These are phyloP conservation scores for Cisticola juncidis DNA, from an alignment of 2,113 vertebrate species.

Conservation along the genomic window DNA sequence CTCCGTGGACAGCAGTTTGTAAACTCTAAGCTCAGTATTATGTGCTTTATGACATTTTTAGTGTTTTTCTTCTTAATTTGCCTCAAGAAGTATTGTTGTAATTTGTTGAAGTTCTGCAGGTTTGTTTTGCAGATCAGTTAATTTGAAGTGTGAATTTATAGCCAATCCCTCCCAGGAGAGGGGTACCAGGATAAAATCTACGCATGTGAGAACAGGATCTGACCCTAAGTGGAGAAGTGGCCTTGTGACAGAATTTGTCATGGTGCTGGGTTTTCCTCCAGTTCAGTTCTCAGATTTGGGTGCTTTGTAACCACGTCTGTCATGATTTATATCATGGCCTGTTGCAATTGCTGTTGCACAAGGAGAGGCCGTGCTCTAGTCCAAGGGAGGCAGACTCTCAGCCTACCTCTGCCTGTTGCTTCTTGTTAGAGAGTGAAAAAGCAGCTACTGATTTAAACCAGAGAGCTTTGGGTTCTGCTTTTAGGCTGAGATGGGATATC, in stretches of 20 bases:
- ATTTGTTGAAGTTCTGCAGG: neutral
- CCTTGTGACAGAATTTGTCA: neutral
- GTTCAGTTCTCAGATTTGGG: neutral
- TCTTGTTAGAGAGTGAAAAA: slow-evolving; percentile 33
- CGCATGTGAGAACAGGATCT: neutral
- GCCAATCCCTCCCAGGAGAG: neutral
- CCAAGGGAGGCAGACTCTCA: neutral
- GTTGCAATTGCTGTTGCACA: slow-evolving; percentile 34
- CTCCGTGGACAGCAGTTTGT: slow-evolving; percentile 9
- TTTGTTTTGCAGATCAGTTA: neutral
- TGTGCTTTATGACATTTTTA: neutral
- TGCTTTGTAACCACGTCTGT: neutral
- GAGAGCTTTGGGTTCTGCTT: neutral
- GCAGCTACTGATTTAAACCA: neutral
- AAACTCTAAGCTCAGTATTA: neutral
- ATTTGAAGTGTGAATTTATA: neutral
- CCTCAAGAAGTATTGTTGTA: neutral
- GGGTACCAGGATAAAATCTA: neutral
- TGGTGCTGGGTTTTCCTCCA: neutral
- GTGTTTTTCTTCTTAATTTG: slow-evolving; percentile 3
- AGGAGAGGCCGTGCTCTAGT: neutral
- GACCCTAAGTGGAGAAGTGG: neutral
- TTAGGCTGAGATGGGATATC: neutral
- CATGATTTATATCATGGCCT: neutral
- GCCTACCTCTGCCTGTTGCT: slow-evolving; percentile 41